phyloP scores from a whole-genome alignment of 1,140 invertebrate genomes.

The Laodelphax striatellus region DNA sequence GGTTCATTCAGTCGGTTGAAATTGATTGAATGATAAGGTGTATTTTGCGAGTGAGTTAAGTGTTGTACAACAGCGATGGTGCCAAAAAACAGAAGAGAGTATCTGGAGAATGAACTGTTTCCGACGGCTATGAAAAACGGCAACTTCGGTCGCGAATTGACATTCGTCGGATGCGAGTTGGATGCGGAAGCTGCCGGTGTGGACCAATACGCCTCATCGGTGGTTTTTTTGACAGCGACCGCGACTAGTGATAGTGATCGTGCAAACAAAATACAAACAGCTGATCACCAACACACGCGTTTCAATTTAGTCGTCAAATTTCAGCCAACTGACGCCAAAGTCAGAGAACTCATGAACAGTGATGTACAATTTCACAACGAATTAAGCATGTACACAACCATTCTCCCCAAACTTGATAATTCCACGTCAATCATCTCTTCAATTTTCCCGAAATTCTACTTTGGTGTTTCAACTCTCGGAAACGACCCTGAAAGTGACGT shows the following conservation, averaged over 20 bases:
- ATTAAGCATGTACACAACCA: constrained; percentile 14
- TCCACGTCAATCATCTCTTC: neutral
- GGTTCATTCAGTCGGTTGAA: too few species aligned
- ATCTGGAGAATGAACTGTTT: too few species aligned
- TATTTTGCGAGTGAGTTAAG: too few species aligned
- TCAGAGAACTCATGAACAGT: constrained; percentile 1
- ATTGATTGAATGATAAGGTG: too few species aligned
- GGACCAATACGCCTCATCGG: neutral
- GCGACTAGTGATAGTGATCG: neutral
- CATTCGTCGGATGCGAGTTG: neutral
- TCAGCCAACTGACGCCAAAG: neutral
- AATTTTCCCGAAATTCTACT: constrained; percentile 15
- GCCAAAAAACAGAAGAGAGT: too few species aligned
- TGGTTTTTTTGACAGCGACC: neutral
- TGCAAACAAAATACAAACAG: neutral
- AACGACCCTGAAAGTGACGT: constrained; percentile 13
- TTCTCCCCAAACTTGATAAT: constrained; percentile 12
- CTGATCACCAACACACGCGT: too few species aligned
- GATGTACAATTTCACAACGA: constrained; percentile 19
- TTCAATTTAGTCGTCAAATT: constrained; percentile 3
- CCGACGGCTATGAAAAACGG: too few species aligned
- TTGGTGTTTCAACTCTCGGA: constrained; percentile 8
- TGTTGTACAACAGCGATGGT: too few species aligned
- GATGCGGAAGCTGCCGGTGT: neutral
- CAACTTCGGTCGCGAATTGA: neutral